A percentile compares a stretch with the other conserved stretches of the same genome.
These are phyloP conservation scores for Chaenodraco wilsoni DNA, from an alignment of 2,797 vertebrate genomes.

Conservation along the genomic window DNA sequence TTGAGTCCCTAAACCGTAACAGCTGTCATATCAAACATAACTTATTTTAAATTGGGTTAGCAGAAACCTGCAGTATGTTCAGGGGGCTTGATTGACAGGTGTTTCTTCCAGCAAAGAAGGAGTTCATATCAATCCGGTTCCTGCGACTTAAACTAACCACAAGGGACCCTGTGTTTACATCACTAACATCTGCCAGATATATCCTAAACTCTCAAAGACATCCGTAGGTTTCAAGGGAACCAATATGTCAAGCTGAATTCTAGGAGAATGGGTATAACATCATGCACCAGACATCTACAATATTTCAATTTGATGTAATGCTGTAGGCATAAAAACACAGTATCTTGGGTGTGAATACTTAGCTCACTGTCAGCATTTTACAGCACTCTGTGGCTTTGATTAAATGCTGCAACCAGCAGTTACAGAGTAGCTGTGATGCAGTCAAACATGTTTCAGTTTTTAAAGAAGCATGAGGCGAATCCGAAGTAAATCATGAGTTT, in stretches of 20 bases:
- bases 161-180: constrained; percentile 18
- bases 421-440: constrained; percentile 14
- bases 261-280: constrained; percentile 25
- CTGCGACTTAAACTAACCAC: background rate
- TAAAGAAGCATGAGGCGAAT: background rate
- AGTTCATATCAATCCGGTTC: background rate
- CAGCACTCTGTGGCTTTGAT: constrained; percentile 9
- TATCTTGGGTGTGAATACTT: constrained; percentile 28
- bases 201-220: constrained; percentile 12
- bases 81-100: background rate
- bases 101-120: background rate
- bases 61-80: background rate
- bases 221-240: constrained; percentile 14
- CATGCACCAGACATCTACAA: constrained; percentile 22
- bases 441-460: background rate
- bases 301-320: constrained; percentile 43
- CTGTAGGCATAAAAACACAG: constrained; percentile 37
- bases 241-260: constrained; percentile 29
- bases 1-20: too few relatives aligned
- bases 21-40: too few relatives aligned
- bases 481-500: constrained; percentile 5
- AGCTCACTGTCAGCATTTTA: constrained; percentile 28
- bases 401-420: constrained; percentile 24
- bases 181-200: constrained; percentile 21
- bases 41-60: background rate